phyloP scores from a whole-genome alignment of 2,113 vertebrate species.

The Forbesichthys papilliferus region DNA sequence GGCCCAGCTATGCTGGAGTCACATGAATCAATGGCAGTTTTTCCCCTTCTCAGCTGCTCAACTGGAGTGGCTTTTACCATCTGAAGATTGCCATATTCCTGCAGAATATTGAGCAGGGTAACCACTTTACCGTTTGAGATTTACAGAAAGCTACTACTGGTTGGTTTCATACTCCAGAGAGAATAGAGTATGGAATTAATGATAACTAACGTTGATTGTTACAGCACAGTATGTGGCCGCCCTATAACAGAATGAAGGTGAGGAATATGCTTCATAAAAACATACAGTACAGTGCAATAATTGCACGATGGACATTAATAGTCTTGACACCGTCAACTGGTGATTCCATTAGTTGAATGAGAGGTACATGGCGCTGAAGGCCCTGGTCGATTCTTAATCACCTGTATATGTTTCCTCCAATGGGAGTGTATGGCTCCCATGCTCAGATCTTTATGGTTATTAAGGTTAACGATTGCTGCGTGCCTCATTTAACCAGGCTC shows the following conservation, averaged over 20 bases:
- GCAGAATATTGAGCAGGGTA: constrained; percentile 38
- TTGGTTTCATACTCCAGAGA: no score
- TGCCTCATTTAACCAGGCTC: constrained; percentile 73
- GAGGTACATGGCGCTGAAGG: constrained; percentile 47
- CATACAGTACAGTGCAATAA: constrained; percentile 12
- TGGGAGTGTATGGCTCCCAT: constrained; percentile 62
- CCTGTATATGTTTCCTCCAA: constrained; percentile 69
- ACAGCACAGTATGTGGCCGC: no score
- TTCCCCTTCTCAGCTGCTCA: constrained; percentile 15
- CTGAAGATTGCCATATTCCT: constrained; percentile 28
- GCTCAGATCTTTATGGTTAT: constrained; percentile 78
- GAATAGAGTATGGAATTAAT: neutral
- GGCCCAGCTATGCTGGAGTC: constrained; percentile 62
- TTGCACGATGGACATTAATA: constrained; percentile 48
- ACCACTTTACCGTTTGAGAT: neutral
- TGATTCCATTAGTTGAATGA: constrained; percentile 69
- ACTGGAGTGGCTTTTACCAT: constrained; percentile 37
- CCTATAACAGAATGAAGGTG: no score
- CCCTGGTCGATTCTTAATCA: constrained; percentile 74
- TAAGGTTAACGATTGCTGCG: constrained; percentile 75
- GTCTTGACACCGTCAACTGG: constrained; percentile 63
- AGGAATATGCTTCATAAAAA: neutral
- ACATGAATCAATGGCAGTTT: constrained; percentile 53
- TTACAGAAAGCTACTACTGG: constrained; percentile 2
- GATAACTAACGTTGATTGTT: neutral